Evolutionary conservation across 2,888 invertebrate species (phyloP).

Genomic region (Meta bourneti): DNA sequence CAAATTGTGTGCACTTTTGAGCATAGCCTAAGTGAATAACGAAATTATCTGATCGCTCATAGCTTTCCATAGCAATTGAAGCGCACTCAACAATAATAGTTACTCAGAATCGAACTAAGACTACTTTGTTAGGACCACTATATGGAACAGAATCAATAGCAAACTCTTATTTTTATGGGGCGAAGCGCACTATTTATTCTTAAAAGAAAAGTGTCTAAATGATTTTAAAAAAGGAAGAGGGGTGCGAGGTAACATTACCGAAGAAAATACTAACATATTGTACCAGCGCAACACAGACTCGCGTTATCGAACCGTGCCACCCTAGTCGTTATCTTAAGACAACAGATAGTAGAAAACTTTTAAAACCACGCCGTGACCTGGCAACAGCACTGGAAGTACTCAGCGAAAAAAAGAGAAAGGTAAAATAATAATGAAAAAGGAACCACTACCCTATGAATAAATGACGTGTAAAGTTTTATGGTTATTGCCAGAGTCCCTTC

Average conservation of each 20-base stretch:
- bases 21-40: not conserved
- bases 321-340: slow-evolving; percentile 67
- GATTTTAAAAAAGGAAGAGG: slow-evolving; percentile 13
- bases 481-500: slow-evolving; percentile 64
- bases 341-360: slow-evolving; percentile 59
- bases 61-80: not conserved
- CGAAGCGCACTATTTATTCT: not conserved
- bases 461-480: slow-evolving; percentile 76
- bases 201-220: not conserved
- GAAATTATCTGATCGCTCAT: not conserved
- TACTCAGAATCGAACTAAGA: not conserved
- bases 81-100: not conserved
- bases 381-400: slow-evolving; percentile 60
- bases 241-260: not conserved
- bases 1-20: not conserved
- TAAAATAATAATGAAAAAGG: slow-evolving; percentile 2
- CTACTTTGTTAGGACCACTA: not conserved
- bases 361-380: slow-evolving; percentile 64
- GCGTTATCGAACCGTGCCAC: slow-evolving; percentile 54
- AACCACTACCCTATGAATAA: slow-evolving; percentile 67
- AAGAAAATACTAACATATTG: slow-evolving; percentile 20
- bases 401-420: slow-evolving; percentile 13
- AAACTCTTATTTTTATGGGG: not conserved
- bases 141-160: not conserved
- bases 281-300: not conserved